These are phyloP conservation scores for Craterocephalus amniculus DNA, from an alignment of 2,797 vertebrate species.

Conservation along the genomic window DNA sequence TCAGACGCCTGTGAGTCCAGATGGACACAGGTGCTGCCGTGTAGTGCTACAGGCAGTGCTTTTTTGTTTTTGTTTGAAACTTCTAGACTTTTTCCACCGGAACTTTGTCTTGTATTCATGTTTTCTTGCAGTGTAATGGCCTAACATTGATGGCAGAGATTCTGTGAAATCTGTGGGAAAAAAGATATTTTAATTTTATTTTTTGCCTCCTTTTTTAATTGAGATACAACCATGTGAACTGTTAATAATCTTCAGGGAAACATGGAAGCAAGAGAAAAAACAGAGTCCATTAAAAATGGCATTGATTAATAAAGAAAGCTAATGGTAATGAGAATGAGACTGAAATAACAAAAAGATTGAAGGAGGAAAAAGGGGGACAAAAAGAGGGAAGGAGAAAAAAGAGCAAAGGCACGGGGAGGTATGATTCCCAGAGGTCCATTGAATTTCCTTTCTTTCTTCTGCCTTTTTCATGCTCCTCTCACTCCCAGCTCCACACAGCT, in stretches of 20 bases:
- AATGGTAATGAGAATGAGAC: slow-evolving; percentile 25
- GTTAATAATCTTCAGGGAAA: slow-evolving; percentile 16
- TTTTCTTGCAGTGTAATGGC: too few relatives aligned
- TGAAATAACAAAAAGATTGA: slow-evolving; percentile 37
- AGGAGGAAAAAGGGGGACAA: slow-evolving; percentile 24
- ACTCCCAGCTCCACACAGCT: slow-evolving; percentile 83
- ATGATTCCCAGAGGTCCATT: slow-evolving; percentile 76
- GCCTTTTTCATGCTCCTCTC: slow-evolving; percentile 80
- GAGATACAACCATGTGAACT: background rate
- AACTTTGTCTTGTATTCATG: too few relatives aligned
- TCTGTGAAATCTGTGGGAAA: too few relatives aligned
- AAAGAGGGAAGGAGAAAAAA: slow-evolving; percentile 29
- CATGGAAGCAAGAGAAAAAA: slow-evolving; percentile 16
- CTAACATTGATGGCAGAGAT: too few relatives aligned
- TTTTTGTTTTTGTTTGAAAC: too few relatives aligned
- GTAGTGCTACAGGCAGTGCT: too few relatives aligned
- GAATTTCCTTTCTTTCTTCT: slow-evolving; percentile 81
- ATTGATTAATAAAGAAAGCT: slow-evolving; percentile 3
- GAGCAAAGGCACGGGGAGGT: slow-evolving; percentile 58
- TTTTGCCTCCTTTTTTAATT: background rate
- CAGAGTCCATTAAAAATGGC: slow-evolving; percentile 1
- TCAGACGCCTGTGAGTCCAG: too few relatives aligned
- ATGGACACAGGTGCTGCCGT: too few relatives aligned
- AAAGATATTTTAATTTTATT: background rate
- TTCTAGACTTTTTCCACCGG: too few relatives aligned